phyloP scores from a whole-genome alignment of 2,888 invertebrate genomes.

The Lasioglossum leucozonium region DNA sequence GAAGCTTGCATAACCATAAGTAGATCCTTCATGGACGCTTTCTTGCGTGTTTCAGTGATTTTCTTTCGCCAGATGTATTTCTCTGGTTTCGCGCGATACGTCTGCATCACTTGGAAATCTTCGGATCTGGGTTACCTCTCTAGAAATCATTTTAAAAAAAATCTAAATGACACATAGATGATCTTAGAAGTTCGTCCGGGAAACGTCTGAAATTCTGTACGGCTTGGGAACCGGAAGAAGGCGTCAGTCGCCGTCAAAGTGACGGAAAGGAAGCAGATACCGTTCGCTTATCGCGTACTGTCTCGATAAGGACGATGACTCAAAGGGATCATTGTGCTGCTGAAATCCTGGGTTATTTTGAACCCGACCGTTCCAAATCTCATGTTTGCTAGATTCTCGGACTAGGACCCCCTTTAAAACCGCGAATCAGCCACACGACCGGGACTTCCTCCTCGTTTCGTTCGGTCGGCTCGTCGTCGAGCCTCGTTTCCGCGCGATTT shows the following conservation, averaged over 20 bases:
- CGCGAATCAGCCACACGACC: neutral
- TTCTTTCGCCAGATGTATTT: slow-evolving; percentile 26
- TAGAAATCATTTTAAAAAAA: neutral
- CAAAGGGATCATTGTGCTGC: slow-evolving; percentile 28
- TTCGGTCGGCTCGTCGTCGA: neutral
- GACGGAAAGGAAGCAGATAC: slow-evolving; percentile 61
- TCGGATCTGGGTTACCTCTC: neutral
- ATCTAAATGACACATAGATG: neutral
- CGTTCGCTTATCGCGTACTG: slow-evolving; percentile 51
- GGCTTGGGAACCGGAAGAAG: slow-evolving; percentile 29
- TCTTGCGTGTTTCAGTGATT: slow-evolving; percentile 41
- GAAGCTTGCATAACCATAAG: slow-evolving; percentile 61
- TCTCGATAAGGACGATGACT: slow-evolving; percentile 56
- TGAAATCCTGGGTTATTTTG: neutral
- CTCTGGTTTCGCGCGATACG: neutral
- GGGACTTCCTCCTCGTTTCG: neutral
- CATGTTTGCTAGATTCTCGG: too few relatives aligned
- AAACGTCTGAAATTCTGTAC: slow-evolving; percentile 1
- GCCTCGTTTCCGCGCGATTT: neutral
- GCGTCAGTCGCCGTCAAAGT: slow-evolving; percentile 48
- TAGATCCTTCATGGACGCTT: slow-evolving; percentile 49
- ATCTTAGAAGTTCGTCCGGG: neutral
- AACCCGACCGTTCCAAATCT: neutral
- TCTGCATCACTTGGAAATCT: neutral
- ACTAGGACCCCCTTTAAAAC: neutral